phyloP scores from a whole-genome alignment of 1,140 invertebrate species.

The Steinernema khuongi region DNA sequence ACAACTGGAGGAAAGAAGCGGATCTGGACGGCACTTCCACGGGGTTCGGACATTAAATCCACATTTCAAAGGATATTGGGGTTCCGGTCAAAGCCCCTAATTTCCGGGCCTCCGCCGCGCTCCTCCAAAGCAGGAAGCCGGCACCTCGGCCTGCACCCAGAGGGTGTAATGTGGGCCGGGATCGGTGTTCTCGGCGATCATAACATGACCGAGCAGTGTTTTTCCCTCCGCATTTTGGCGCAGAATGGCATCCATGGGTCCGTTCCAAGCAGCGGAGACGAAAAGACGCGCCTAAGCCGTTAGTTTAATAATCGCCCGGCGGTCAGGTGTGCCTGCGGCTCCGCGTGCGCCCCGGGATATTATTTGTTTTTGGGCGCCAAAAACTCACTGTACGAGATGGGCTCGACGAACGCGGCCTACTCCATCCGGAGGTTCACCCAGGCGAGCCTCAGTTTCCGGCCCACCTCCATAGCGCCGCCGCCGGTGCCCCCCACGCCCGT shows the following conservation, averaged over 20 bases:
- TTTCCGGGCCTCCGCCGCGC: too few relatives aligned
- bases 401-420: neutral
- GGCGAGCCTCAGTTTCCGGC: neutral
- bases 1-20: too few relatives aligned
- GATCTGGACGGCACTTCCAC: too few relatives aligned
- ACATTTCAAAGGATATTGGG: too few relatives aligned
- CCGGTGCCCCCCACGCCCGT: constrained; percentile 2
- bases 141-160: neutral
- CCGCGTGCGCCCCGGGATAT: neutral
- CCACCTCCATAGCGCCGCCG: neutral
- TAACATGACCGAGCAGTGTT: neutral
- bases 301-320: constrained; percentile 15
- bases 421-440: neutral
- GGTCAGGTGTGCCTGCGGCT: constrained; percentile 13
- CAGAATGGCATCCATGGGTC: too few relatives aligned
- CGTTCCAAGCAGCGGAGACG: neutral
- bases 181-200: neutral
- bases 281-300: constrained; percentile 12
- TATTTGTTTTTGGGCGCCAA: neutral
- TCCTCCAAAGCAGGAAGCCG: too few relatives aligned
- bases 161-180: neutral
- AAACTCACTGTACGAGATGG: constrained; percentile 5
- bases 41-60: too few relatives aligned
- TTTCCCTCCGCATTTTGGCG: too few relatives aligned
- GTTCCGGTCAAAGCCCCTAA: too few relatives aligned